A percentile compares a stretch with the other conserved stretches of the same genome.
phyloP scores from a whole-genome alignment of 2,113 vertebrate genomes.

The Collichthys lucidus region DNA sequence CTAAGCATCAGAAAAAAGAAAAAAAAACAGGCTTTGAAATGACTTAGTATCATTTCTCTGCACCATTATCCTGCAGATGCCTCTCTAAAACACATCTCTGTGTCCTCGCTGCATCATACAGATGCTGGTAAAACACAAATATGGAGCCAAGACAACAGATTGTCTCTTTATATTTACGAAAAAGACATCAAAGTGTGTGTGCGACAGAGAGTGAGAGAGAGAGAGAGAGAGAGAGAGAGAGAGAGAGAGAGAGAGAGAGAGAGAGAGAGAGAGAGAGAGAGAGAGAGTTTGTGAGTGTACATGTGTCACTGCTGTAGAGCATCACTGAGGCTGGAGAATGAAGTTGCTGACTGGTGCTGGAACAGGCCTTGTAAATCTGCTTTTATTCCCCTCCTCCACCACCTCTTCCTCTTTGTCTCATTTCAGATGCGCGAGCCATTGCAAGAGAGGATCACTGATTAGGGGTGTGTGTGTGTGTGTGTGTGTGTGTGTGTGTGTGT shows the following conservation, averaged over 20 bases:
- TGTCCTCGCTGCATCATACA: constrained; percentile 13
- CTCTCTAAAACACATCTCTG: background rate
- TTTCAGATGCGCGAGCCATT: constrained; percentile 55
- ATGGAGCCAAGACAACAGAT: constrained; percentile 10
- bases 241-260: background rate
- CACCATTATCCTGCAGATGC: constrained; percentile 23
- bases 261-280: background rate
- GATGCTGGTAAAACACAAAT: constrained; percentile 11
- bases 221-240: too few relatives aligned
- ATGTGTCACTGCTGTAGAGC: constrained; percentile 49
- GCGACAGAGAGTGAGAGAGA: background rate
- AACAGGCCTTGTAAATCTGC: constrained; percentile 68
- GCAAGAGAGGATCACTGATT: constrained; percentile 61
- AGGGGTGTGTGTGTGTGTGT: constrained; percentile 34
- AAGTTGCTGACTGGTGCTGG: constrained; percentile 72
- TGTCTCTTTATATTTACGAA: constrained; percentile 37
- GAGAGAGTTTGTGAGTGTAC: background rate
- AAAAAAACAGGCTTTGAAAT: constrained; percentile 11
- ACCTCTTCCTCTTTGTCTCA: constrained; percentile 61
- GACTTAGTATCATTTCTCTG: constrained; percentile 30
- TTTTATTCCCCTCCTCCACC: constrained; percentile 60
- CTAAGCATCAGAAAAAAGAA: background rate
- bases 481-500: too few relatives aligned
- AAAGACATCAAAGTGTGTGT: constrained; percentile 40
- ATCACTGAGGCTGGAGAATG: constrained; percentile 43